Percentiles rank a stretch among this genome's conserved stretches.
Evolutionary conservation across 1,140 invertebrate genomes (phyloP).

Genomic region (Lucilia sericata): DNA sequence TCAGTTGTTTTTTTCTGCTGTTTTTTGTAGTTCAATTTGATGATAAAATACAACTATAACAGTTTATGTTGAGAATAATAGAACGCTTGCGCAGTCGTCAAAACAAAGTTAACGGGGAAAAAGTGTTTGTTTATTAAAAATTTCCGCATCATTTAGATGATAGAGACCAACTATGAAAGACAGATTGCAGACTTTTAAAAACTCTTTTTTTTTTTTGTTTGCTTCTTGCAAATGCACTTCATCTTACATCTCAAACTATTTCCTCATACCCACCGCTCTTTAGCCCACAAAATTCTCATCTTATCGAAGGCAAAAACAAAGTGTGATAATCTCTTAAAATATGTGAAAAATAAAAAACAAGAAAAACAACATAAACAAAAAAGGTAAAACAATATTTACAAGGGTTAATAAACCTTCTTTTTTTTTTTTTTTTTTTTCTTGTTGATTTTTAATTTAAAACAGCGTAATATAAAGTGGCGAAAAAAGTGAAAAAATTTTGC

Average conservation of each 20-base stretch:
- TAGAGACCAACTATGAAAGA: slow-evolving; percentile 34
- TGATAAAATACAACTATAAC: background rate
- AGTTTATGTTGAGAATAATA: background rate
- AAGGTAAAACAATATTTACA: background rate
- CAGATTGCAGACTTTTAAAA: slow-evolving; percentile 38
- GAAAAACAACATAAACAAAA: slow-evolving; percentile 9
- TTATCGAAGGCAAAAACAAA: background rate
- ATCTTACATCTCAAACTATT: background rate
- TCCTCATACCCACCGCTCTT: background rate
- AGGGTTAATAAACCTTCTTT: slow-evolving; percentile 35
- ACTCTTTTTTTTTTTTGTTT: background rate
- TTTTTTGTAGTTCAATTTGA: background rate
- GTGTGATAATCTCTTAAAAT: slow-evolving; percentile 39
- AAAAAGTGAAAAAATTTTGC: background rate
- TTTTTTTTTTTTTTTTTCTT: background rate
- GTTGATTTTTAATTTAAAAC: slow-evolving; percentile 19
- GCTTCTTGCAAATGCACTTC: background rate
- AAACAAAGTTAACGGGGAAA: background rate
- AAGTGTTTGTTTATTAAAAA: slow-evolving; percentile 48
- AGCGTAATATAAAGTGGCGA: background rate
- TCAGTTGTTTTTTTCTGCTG: background rate
- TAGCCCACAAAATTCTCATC: background rate
- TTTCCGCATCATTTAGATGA: slow-evolving; percentile 49
- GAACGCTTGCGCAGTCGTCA: slow-evolving; percentile 32
- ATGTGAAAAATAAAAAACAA: background rate